Conservation (phyloP, 2,113 vertebrate genomes). For the Paracanthobrama guichenoti region DNA sequence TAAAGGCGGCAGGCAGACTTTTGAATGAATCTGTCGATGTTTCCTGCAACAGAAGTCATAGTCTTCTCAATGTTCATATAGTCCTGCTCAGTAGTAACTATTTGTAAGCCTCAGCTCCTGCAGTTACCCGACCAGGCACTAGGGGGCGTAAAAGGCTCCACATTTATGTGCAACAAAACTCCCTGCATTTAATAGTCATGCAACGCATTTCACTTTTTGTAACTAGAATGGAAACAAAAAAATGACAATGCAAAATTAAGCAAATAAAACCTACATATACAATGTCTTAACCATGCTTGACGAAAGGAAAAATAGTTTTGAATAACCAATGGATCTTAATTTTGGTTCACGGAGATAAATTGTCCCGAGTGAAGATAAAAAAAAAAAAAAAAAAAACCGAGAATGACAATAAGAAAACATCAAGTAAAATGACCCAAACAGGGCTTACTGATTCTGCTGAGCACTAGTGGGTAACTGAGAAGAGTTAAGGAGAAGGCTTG, state of each 20-base stretch:
- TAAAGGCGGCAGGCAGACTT: constrained; percentile 69
- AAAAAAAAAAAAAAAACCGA: background rate
- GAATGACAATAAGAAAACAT: background rate
- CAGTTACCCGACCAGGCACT: constrained; percentile 73
- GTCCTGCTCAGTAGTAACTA: constrained; percentile 81
- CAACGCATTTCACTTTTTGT: constrained; percentile 66
- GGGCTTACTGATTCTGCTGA: background rate
- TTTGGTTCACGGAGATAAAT: constrained; percentile 72
- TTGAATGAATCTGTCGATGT: constrained; percentile 65
- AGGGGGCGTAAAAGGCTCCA: constrained; percentile 75
- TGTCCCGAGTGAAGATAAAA: constrained; percentile 63
- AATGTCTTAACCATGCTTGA: constrained; percentile 61
- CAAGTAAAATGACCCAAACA: background rate
- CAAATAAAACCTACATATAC: constrained; percentile 48
- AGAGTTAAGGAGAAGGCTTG: constrained; percentile 25
- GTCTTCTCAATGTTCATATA: constrained; percentile 63
- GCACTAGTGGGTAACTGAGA: constrained; percentile 17
- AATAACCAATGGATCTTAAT: constrained; percentile 65
- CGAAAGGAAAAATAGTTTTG: constrained; percentile 60
- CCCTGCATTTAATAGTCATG: constrained; percentile 80
- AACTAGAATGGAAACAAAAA: constrained; percentile 58
- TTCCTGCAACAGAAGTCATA: constrained; percentile 71
- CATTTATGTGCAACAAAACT: constrained; percentile 82
- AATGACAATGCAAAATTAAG: constrained; percentile 50
- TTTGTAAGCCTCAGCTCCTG: constrained; percentile 75